Conservation (phyloP, 1,140 invertebrate genomes). For the Lepidurus apus region DNA sequence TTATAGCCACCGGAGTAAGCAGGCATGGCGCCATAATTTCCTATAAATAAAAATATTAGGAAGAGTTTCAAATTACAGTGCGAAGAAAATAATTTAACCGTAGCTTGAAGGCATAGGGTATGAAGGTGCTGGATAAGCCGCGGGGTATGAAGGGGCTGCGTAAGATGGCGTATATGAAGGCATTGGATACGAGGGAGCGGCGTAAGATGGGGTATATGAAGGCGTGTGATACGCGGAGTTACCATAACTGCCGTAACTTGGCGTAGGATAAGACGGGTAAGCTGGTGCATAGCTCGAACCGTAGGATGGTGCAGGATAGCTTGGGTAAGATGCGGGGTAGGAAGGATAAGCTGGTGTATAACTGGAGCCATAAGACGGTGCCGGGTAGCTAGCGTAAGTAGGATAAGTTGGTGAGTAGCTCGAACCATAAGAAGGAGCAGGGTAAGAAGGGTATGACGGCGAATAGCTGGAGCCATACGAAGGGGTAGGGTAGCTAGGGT, state of each 20-base stretch:
- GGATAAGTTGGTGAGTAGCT: neutral
- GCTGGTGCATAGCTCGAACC: neutral
- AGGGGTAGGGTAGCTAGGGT: neutral
- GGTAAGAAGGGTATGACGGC: neutral
- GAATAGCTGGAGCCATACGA: too few relatives aligned
- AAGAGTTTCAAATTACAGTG: neutral
- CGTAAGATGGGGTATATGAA: neutral
- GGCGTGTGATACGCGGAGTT: neutral
- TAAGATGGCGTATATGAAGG: neutral
- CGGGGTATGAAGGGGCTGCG: neutral
- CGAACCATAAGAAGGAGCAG: neutral
- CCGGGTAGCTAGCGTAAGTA: neutral
- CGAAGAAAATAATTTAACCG: neutral
- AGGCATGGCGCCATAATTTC: neutral
- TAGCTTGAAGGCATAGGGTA: neutral
- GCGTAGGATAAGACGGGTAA: neutral
- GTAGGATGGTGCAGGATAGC: neutral
- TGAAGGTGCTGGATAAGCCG: neutral
- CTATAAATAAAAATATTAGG: neutral
- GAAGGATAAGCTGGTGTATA: too few relatives aligned
- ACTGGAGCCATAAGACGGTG: neutral
- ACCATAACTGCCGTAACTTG: neutral
- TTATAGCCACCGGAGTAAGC: neutral
- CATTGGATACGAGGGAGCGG: neutral
- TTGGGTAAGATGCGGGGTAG: neutral